phyloP scores from a whole-genome alignment of 2,888 invertebrate species.

The Hypsopygia costalis region DNA sequence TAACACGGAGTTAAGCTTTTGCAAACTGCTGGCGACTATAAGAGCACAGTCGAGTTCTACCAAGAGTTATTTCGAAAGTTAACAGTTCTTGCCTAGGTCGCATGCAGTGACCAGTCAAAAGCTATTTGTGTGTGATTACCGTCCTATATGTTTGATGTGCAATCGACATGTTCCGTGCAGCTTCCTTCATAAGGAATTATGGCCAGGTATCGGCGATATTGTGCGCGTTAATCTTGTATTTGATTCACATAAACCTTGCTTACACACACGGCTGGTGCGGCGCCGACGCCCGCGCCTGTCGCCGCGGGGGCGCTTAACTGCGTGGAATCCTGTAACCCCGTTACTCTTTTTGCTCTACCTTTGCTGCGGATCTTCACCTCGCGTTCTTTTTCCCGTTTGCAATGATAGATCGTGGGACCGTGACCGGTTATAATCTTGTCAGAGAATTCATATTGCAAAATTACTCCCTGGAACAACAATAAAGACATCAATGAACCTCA shows the following conservation, averaged over 20 bases:
- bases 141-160: conserved; percentile 24
- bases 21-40: conserved; percentile 50
- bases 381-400: conserved; percentile 35
- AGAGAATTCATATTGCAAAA: neutral
- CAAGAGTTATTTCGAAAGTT: conserved; percentile 23
- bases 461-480: neutral
- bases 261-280: conserved; percentile 20
- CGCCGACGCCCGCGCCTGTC: conserved; percentile 12
- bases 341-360: conserved; percentile 62
- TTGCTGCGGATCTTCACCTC: conserved; percentile 54
- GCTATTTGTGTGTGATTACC: neutral
- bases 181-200: conserved; percentile 66
- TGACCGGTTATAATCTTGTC: conserved; percentile 30
- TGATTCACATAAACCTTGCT: conserved; percentile 6
- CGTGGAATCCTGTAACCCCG: conserved; percentile 60
- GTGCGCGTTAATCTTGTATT: conserved; percentile 8
- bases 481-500: neutral
- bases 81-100: conserved; percentile 19
- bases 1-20: conserved; percentile 45
- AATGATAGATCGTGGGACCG: conserved; percentile 33
- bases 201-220: conserved; percentile 47
- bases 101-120: conserved; percentile 1
- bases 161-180: conserved; percentile 61
- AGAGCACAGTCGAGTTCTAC: conserved; percentile 29
- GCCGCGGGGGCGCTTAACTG: conserved; percentile 22